Conservation (phyloP, 2,113 vertebrate species). For the Tamias sibiricus region DNA sequence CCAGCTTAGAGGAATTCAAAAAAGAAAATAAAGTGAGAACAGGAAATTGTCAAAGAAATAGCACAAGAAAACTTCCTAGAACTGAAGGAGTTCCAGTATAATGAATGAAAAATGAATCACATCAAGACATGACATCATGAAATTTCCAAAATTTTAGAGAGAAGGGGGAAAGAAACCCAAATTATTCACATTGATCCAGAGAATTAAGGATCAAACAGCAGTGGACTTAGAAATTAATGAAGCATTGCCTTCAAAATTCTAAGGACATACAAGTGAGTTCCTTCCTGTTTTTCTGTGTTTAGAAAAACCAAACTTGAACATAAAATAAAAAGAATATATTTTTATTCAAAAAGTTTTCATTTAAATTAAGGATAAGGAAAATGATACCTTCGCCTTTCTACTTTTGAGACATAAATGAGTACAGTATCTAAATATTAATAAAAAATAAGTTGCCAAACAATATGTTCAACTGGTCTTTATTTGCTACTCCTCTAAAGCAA, state of each 20-base stretch:
- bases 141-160: background rate
- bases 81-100: background rate
- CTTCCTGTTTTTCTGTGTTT: background rate
- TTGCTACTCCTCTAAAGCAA: background rate
- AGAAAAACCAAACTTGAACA: background rate
- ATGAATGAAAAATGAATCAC: background rate
- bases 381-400: background rate
- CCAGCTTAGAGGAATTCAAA: background rate
- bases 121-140: background rate
- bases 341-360: background rate
- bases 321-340: conserved; percentile 4
- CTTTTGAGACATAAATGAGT: background rate
- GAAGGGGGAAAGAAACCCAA: background rate
- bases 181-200: background rate
- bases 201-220: conserved; percentile 20
- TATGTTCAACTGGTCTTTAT: background rate
- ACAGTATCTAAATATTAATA: background rate
- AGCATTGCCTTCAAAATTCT: conserved; percentile 11
- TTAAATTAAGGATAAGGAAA: conserved; percentile 17
- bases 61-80: conserved; percentile 6
- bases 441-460: background rate
- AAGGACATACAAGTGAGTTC: background rate
- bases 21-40: background rate
- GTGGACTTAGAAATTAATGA: background rate
- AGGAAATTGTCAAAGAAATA: conserved; percentile 29